These are phyloP conservation scores for Sula dactylatra DNA, from an alignment of 2,113 vertebrate genomes.

Conservation along the genomic window DNA sequence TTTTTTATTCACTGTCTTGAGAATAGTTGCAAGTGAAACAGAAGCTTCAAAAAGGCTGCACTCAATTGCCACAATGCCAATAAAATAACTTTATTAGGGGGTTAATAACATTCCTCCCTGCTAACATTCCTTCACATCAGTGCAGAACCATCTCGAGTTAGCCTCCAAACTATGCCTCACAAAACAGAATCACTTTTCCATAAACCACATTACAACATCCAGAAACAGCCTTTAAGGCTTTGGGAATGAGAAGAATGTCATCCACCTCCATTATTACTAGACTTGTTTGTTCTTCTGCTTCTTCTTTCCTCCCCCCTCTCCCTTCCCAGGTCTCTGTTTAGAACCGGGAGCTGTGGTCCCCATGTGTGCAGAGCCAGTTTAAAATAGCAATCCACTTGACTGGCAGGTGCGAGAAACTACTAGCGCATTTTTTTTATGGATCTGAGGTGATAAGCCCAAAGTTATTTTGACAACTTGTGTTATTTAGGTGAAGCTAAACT, in stretches of 20 bases:
- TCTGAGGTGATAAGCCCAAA: neutral
- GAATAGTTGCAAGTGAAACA: neutral
- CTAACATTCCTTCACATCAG: neutral
- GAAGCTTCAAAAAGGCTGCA: neutral
- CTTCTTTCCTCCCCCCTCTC: neutral
- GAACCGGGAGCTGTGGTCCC: neutral
- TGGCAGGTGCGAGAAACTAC: neutral
- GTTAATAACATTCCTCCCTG: neutral
- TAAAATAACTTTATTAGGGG: neutral
- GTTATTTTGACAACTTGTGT: neutral
- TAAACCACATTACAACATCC: neutral
- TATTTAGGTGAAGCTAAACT: neutral
- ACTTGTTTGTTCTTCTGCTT: neutral
- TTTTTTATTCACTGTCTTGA: neutral
- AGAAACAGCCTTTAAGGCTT: neutral
- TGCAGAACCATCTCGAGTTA: neutral
- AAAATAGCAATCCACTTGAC: rapidly evolving
- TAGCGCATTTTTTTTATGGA: neutral
- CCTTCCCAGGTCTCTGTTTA: neutral
- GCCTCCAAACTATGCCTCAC: neutral
- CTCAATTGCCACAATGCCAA: neutral
- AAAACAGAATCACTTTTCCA: neutral
- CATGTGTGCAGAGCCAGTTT: rapidly evolving
- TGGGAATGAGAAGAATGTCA: slow-evolving; percentile 20
- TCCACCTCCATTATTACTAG: neutral